Evolutionary conservation across 2,888 invertebrate genomes (phyloP).

Genomic region (Hylaea fasciaria): DNA sequence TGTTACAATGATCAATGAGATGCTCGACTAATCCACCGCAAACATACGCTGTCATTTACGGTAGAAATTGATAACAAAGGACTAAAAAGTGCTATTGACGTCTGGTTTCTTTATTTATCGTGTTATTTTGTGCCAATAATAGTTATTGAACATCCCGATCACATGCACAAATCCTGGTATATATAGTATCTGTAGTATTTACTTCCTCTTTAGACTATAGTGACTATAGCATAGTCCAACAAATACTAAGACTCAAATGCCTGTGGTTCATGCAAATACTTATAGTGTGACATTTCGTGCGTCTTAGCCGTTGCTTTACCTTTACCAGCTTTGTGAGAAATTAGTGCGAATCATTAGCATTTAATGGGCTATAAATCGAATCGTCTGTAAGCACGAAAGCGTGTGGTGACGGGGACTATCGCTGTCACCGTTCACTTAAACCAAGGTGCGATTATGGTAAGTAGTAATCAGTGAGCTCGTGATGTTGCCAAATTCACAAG

Average conservation of each 20-base stretch:
- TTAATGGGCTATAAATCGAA: slow-evolving; percentile 35
- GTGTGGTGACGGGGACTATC: slow-evolving; percentile 1
- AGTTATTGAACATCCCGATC: no score
- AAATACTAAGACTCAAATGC: no score
- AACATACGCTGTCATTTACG: slow-evolving; percentile 2
- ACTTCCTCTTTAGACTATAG: no score
- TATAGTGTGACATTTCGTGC: slow-evolving; percentile 28
- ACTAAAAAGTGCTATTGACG: no score
- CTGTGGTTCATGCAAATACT: no score
- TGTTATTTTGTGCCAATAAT: no score
- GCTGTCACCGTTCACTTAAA: slow-evolving; percentile 17
- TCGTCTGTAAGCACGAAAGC: slow-evolving; percentile 31
- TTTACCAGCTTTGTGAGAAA: slow-evolving; percentile 26
- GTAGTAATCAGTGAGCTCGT: slow-evolving; percentile 33
- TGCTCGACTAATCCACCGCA: slow-evolving; percentile 18
- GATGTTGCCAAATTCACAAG: slow-evolving; percentile 26
- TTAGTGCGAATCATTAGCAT: slow-evolving; percentile 41
- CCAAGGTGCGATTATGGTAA: slow-evolving; percentile 29
- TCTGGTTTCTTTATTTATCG: no score
- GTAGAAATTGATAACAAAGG: no score
- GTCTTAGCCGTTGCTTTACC: slow-evolving; percentile 24
- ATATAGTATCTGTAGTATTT: no score
- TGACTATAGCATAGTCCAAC: no score
- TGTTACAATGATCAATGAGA: slow-evolving; percentile 24
- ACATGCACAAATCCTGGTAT: no score